Conservation (phyloP, 2,888 invertebrate genomes). For the Crematogaster levior region DNA sequence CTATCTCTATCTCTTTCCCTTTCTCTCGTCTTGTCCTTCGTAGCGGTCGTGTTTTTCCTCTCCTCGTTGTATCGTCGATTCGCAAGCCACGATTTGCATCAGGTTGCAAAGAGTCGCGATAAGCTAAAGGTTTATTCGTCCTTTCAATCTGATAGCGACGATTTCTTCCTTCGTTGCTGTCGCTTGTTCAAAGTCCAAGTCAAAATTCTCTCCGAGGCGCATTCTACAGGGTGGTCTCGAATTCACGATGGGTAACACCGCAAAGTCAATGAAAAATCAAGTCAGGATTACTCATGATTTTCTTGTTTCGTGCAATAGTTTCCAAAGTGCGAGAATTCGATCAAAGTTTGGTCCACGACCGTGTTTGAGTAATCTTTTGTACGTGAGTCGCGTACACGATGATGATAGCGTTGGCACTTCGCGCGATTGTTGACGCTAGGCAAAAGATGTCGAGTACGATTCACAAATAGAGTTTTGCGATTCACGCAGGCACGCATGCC, state of each 20-base stretch:
- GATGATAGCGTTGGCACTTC: constrained; percentile 14
- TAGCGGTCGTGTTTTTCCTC: constrained; percentile 29
- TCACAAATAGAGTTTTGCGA: constrained; percentile 20
- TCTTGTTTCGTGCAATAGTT: constrained; percentile 15
- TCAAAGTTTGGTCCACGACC: constrained; percentile 24
- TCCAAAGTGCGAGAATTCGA: constrained; percentile 15
- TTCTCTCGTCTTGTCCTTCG: neutral
- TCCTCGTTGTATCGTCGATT: constrained; percentile 25
- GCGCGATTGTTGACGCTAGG: constrained; percentile 12
- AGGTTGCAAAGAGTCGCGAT: constrained; percentile 53
- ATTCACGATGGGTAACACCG: neutral
- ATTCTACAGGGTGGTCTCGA: neutral
- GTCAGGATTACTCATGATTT: neutral
- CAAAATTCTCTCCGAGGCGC: neutral
- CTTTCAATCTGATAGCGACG: constrained; percentile 68
- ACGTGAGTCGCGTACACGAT: neutral
- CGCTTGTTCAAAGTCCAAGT: constrained; percentile 1
- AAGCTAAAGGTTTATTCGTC: constrained; percentile 10
- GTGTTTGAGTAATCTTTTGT: constrained; percentile 15
- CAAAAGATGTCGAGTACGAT: constrained; percentile 5
- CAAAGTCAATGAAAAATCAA: constrained; percentile 16
- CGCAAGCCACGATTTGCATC: constrained; percentile 67
- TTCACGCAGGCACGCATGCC: neutral
- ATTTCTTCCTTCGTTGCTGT: constrained; percentile 66
- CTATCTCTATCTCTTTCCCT: neutral